Base-by-base conservation (phyloP, 2,888 invertebrate genomes). In the Eilema griseolum region DNA sequence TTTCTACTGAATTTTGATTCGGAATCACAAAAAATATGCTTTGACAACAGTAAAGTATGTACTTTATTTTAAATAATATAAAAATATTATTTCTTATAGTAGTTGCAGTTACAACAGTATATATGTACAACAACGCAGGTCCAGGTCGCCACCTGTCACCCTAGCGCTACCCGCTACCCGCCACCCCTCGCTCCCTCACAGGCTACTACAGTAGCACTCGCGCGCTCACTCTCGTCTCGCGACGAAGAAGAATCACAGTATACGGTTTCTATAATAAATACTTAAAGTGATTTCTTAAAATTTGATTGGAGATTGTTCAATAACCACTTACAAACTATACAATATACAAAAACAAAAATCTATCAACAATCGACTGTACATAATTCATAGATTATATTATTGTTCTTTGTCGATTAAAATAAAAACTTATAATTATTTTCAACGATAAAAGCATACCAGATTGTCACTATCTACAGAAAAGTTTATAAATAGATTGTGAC, bases 31-130 rank as follows among this genome's bases (percentile, higher is more conserved):
- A 92, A 87, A 31, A 86, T 91, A 88, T 88, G 85, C 82, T 84
- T 88, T 87, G 86, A 90, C 89, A 93, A 94, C 93, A 91, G 89
- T 92, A 88, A 83, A 79, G 83, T 84, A 90, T 91, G 93, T 92
- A 93, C 88, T 94, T 93, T 91, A 93, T 92, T 94, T 92, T 89
- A 91, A 92, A 93, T 91, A 90, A 93, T 95, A 94, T 92, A 94
- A 94, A 95, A 95, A 94, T 94, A 94, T 92, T 83, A 89, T 91
- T 91, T 92, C 90, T 94, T 93, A 92, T 80, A 88, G 85, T 91
- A 92, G 88, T 88, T 89, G 88, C 82, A 86, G 87, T 87, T 89
- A 90, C 87, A 90, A 89, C 87, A 87, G 78, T 86, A 87, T 84
- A 78, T 86, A 76, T 70, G 72, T 69, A 66, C 62, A 69, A 28